Conservation (phyloP, 2,113 vertebrate species). For the Lethenteron reissneri region DNA sequence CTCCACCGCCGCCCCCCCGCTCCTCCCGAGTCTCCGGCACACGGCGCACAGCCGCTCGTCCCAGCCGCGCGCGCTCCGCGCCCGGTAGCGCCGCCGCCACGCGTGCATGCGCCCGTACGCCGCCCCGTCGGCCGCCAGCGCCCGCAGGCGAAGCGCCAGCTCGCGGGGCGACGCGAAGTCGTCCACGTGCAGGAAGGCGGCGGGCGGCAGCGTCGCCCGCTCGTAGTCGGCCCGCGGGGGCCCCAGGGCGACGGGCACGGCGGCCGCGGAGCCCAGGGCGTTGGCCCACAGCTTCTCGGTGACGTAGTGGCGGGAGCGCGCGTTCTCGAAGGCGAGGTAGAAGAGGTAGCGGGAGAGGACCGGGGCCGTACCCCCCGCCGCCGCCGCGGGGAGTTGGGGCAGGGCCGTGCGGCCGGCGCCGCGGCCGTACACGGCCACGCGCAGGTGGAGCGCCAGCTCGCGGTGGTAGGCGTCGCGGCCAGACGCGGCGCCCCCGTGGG, state of each 20-base stretch:
- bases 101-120: constrained; percentile 32
- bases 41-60: constrained; percentile 46
- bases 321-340: constrained; percentile 81
- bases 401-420: constrained; percentile 8
- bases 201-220: constrained; percentile 26
- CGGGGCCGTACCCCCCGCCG: too few relatives aligned
- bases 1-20: too few relatives aligned
- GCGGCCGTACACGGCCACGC: constrained; percentile 34
- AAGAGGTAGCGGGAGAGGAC: constrained; percentile 43
- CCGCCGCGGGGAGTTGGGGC: too few relatives aligned
- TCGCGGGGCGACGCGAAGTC: constrained; percentile 37
- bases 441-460: constrained; percentile 25
- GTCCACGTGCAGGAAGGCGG: constrained; percentile 56
- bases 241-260: constrained; percentile 56
- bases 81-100: constrained; percentile 29
- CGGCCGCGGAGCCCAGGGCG: constrained; percentile 26
- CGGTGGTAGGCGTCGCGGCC: constrained; percentile 30
- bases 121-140: constrained; percentile 29
- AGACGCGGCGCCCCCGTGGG: constrained; percentile 34
- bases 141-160: constrained; percentile 30
- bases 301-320: constrained; percentile 49
- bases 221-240: constrained; percentile 37
- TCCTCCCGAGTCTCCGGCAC: constrained; percentile 17
- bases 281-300: constrained; percentile 86
- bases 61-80: constrained; percentile 38